Evolutionary conservation across 2,888 invertebrate species (phyloP), one percentile per base, ranked within the genome.

Genomic region (Temnothorax ravouxi): DNA sequence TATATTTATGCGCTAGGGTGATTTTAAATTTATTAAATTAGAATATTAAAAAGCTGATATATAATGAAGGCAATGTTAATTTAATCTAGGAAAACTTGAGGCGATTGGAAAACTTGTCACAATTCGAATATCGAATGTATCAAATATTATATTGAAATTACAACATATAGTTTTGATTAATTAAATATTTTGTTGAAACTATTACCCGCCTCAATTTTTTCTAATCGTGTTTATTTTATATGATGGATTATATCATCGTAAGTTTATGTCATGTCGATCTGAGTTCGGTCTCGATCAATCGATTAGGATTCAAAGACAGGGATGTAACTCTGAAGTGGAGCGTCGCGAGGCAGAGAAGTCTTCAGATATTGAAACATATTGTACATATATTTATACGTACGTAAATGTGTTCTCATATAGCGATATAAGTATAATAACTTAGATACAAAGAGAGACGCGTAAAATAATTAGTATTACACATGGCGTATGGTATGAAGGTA

Each of bases 391-490:
- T 89, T 84, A 82, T 87, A 89, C 84, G 88, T 89, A 89, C 80
- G 85, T 87, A 80, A 44, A 71, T 50, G 85, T 86, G 83, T 75
- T 75, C 21, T 77, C 84, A 84, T 84, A 87, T 88, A 86, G 87
- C 85, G 83, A 87, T 38, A 41, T 80, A 71, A 81, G 85, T 89
- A 88, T 91, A 91, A 90, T 89, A 91, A 91, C 89, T 92, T 90
- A 91, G 84, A 67, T 76, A 89, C 90, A 92, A 90, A 91, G 92
- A 91, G 87, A 86, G 89, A 86, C 86, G 79, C 82, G 87, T 89
- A 86, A 89, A 87, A 86, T 87, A 88, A 91, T 92, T 91, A 92
- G 92, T 91, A 84, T 86, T 92, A 90, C 85, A 88, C 86, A 86
- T 88, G 87, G 52, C 50, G 75, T 79, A 61, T 75, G 75, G 74